Evolutionary conservation across 2,888 invertebrate genomes (phyloP).

Genomic region (Brachyptera risi): DNA sequence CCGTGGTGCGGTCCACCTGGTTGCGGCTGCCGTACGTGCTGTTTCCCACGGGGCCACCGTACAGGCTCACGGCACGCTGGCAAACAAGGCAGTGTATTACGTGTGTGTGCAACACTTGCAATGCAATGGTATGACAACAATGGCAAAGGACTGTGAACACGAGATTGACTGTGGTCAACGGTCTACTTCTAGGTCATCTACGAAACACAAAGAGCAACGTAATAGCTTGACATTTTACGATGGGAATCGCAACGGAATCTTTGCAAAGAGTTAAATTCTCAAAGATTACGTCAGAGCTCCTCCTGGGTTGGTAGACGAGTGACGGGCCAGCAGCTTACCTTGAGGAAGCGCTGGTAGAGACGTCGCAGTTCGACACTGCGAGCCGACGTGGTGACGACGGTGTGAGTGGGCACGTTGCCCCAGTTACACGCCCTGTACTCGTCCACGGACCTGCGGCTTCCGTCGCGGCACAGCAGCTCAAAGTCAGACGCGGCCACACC

Average conservation of each 20-base stretch:
- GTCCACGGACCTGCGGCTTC: slow-evolving; percentile 61
- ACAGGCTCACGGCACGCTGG: slow-evolving; percentile 37
- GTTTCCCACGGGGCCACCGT: slow-evolving; percentile 40
- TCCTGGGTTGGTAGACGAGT: too few species aligned
- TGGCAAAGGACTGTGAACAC: background rate
- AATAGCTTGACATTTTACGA: too few species aligned
- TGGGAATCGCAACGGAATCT: too few species aligned
- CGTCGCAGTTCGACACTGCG: slow-evolving; percentile 53
- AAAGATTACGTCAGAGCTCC: too few species aligned
- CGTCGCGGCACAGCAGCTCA: slow-evolving; percentile 78
- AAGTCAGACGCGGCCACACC: slow-evolving; percentile 64
- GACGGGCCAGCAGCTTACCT: too few species aligned
- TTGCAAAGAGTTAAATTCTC: too few species aligned
- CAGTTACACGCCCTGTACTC: slow-evolving; percentile 76
- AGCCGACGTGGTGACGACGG: slow-evolving; percentile 82
- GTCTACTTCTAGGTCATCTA: too few species aligned
- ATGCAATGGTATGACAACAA: background rate
- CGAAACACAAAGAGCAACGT: too few species aligned
- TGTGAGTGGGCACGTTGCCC: slow-evolving; percentile 80
- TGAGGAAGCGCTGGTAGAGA: slow-evolving; percentile 45
- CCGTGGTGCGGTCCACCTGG: slow-evolving; percentile 5
- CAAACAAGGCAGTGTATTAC: slow-evolving; percentile 22
- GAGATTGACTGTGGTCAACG: too few species aligned
- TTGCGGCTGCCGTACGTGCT: background rate
- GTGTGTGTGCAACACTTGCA: background rate